phyloP scores from a whole-genome alignment of 2,888 invertebrate species.

The Byasa hedistus region DNA sequence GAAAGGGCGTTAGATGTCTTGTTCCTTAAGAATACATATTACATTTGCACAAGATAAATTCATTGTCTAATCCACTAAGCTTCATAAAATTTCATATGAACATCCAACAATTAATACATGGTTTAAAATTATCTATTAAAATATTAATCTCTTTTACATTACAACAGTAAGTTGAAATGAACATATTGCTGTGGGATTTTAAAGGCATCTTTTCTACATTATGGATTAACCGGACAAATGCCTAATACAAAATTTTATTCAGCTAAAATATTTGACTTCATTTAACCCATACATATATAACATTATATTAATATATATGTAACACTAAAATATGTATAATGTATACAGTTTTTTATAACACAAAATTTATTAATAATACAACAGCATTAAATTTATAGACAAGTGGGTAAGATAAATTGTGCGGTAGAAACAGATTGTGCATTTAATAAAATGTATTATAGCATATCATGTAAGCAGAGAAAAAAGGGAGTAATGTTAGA shows the following conservation, averaged over 20 bases:
- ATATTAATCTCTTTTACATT: slow-evolving; percentile 50
- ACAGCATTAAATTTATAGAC: not conserved
- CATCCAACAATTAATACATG: slow-evolving; percentile 55
- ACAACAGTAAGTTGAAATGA: slow-evolving; percentile 36
- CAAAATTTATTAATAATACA: slow-evolving; percentile 2
- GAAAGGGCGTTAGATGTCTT: slow-evolving; percentile 12
- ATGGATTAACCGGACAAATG: not conserved
- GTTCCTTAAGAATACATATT: slow-evolving; percentile 17
- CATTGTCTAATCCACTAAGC: slow-evolving; percentile 42
- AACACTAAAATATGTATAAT: not conserved
- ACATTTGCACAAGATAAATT: slow-evolving; percentile 24
- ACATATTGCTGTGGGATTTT: slow-evolving; percentile 32
- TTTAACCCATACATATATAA: not conserved
- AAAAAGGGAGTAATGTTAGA: not conserved
- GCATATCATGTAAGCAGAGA: not conserved
- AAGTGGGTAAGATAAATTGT: slow-evolving; percentile 26
- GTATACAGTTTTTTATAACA: not conserved
- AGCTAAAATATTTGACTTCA: not conserved
- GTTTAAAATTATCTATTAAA: slow-evolving; percentile 57
- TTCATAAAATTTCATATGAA: slow-evolving; percentile 52
- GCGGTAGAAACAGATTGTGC: slow-evolving; percentile 31
- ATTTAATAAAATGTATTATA: slow-evolving; percentile 5
- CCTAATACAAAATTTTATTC: slow-evolving; percentile 1
- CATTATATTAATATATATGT: not conserved
- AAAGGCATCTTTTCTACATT: not conserved